Evolutionary conservation across 1,140 invertebrate species (phyloP).

Genomic region (Apis florea): DNA sequence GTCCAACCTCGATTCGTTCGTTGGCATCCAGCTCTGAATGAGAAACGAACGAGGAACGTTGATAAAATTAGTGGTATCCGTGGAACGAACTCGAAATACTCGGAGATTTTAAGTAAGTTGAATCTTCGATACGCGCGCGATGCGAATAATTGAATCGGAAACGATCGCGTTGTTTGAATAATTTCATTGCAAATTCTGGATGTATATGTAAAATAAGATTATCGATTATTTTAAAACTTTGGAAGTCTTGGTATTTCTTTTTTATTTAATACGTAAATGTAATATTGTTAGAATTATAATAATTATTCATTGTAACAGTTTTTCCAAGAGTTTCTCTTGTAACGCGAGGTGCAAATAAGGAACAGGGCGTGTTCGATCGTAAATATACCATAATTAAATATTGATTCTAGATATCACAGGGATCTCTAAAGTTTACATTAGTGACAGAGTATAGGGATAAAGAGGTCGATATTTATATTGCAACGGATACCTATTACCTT

Average conservation of each 20-base stretch:
- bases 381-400: background rate
- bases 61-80: background rate
- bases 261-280: no score
- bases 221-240: no score
- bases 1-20: background rate
- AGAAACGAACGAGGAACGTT: background rate
- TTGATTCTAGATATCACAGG: background rate
- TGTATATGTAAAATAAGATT: no score
- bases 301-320: background rate
- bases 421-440: background rate
- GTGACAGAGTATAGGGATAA: background rate
- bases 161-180: no score
- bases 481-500: background rate
- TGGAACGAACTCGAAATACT: background rate
- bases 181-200: no score
- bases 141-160: background rate
- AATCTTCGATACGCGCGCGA: background rate
- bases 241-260: no score
- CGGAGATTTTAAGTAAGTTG: background rate
- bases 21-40: no score
- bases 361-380: background rate
- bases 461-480: background rate
- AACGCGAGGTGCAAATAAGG: background rate
- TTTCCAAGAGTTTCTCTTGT: fast-evolving
- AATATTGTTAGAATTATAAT: no score